These are phyloP conservation scores for Drosophila setifemur DNA, from an alignment of 1,140 invertebrate genomes.

Conservation along the genomic window DNA sequence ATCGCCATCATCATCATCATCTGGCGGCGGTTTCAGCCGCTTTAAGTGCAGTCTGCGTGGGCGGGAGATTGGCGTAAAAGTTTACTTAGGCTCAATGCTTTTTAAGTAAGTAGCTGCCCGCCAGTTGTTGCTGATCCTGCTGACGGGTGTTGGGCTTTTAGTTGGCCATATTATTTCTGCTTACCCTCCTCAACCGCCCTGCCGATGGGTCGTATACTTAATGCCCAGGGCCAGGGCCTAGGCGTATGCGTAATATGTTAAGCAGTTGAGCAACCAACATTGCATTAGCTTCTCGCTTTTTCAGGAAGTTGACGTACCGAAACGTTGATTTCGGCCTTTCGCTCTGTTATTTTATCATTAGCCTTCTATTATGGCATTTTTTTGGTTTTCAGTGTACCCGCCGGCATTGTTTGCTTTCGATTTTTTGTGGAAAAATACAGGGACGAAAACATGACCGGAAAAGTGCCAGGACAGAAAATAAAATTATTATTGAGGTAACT, in stretches of 20 bases:
- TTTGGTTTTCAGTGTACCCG: neutral
- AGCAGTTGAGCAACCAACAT: constrained; percentile 38
- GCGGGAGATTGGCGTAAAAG: constrained; percentile 61
- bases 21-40: constrained; percentile 33
- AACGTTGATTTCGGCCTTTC: constrained; percentile 1
- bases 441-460: no score
- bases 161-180: constrained; percentile 66
- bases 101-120: constrained; percentile 76
- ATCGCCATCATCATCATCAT: constrained; percentile 7
- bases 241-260: constrained; percentile 48
- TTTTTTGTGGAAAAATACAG: no score
- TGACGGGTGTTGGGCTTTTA: constrained; percentile 67
- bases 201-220: constrained; percentile 53
- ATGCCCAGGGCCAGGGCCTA: constrained; percentile 36
- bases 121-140: constrained; percentile 47
- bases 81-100: constrained; percentile 79
- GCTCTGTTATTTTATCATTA: constrained; percentile 43
- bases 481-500: no score
- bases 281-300: constrained; percentile 34
- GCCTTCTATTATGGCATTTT: neutral
- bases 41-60: constrained; percentile 67
- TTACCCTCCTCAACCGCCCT: neutral
- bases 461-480: no score
- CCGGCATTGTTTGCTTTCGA: neutral
- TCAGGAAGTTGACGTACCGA: constrained; percentile 10